Base-by-base conservation (phyloP, 2,888 invertebrate genomes). In the Campoplex nolae region DNA sequence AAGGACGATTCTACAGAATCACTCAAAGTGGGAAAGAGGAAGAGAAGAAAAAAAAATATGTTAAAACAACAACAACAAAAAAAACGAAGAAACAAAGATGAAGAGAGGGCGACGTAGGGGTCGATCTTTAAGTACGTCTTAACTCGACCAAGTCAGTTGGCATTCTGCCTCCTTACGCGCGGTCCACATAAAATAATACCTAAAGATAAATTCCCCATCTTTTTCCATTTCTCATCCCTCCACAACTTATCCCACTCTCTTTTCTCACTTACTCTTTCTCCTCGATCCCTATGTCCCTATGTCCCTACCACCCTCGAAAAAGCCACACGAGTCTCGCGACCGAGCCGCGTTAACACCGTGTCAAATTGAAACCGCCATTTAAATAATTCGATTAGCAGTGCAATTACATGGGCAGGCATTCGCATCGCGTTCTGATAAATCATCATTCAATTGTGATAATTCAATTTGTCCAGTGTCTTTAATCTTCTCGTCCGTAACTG, bases 111-210 rank as follows among this genome's bases (percentile, higher is more conserved):
- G 85, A 89, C 82, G 85, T 84, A 87, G 86, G 83, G 86, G 85
- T 76, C 83, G 86, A 90, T 88, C 85, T 91, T 93, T 91, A 92
- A 93, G 93, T 92, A 92, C 92, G 90, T 93, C 92, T 93, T 92
- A 93, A 93, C 91, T 92, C 91, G 92, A 90, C 89, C 91, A 91
- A 94, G 92, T 93, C 94, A 94, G 93, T 94, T 93, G 93, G 93
- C 93, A 93, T 92, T 92, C 90, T 91, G 93, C 92, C 93, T 91
- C 90, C 90, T 87, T 90, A 86, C 91, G 91, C 90, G 88, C 88
- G 89, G 90, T 88, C 87, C 90, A 67, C 84, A 85, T 88, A 88
- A 88, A 88, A 89, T 89, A 87, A 90, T 89, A 86, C 68, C 84
- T 58, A 51, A 86, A 88, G 83, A 90, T 87, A 84, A 88, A 89